Base-by-base conservation (phyloP, 2,888 invertebrate species). In the Hypercompe scribonia region DNA sequence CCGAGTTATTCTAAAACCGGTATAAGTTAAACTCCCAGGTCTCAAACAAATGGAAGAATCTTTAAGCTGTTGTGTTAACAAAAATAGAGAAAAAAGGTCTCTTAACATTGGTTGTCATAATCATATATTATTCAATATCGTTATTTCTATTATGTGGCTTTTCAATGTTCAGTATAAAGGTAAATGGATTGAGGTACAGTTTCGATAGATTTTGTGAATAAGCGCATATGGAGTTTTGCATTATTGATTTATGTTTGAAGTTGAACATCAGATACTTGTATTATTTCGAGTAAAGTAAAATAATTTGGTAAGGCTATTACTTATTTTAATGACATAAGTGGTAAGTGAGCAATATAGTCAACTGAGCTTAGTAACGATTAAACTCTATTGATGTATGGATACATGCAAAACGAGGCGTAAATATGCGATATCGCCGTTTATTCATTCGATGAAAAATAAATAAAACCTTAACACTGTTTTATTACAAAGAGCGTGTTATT, bases 91-190 rank as follows among this genome's bases (percentile, higher is more conserved):
- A 28, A 64, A 31, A 64, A 80, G 63, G 24, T 74, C 86, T 71
- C 21, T 24, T 34, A 50, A 68, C 13, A 64, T 11, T 76, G 76
- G 84, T 28, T 68, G 69, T 67, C 74, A 54, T 54, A 78, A 73
- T 80, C 82, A 84, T 86, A 84, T 84, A 84, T 84, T 82, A 84
- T 84, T 84, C 86, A 84, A 76, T 78, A 85, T 70, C 64, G 69
- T 80, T 82, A 72, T 33, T 71, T 58, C 68, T 39, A 78, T 80
- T 78, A 81, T 73, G 73, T 74, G 71, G 65, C 71, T 75, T 71
- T 83, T 79, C 76, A 65, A 65, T 74, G 70, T 78, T 69, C 73
- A 73, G 61, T 77, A 67, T 78, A 61, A 68, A 73, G 68, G 76
- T 82, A 73, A 68, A 74, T 33, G 68, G 61, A 68, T 75, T 75